phyloP scores from a whole-genome alignment of 1,140 invertebrate species.

The Drosophila kanapiae region DNA sequence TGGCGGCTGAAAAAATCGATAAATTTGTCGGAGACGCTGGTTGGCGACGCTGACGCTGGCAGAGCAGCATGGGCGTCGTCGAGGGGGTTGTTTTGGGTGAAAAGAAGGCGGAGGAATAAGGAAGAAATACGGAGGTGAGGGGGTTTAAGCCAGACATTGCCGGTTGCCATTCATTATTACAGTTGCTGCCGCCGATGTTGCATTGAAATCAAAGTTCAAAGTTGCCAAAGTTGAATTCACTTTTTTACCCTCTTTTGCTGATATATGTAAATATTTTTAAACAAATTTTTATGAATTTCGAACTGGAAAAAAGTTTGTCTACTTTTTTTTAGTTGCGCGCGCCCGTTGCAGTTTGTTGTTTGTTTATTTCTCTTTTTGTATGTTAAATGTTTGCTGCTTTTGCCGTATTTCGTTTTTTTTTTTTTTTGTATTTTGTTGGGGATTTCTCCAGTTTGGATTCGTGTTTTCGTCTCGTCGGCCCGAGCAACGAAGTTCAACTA shows the following conservation, averaged over 20 bases:
- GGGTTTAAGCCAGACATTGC: slow-evolving; percentile 51
- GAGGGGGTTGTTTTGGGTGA: slow-evolving; percentile 20
- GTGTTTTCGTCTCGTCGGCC: slow-evolving; percentile 66
- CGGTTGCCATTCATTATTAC: slow-evolving; percentile 47
- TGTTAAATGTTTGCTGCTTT: slow-evolving; percentile 10
- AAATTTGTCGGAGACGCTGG: slow-evolving; percentile 65
- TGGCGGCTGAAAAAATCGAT: slow-evolving; percentile 74
- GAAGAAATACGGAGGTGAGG: background rate
- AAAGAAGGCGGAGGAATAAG: background rate
- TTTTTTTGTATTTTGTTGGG: slow-evolving; percentile 24
- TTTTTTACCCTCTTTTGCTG: slow-evolving; percentile 26
- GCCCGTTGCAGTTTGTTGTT: slow-evolving; percentile 39
- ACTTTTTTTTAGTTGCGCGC: slow-evolving; percentile 30
- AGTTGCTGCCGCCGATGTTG: slow-evolving; percentile 23
- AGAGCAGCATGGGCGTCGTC: slow-evolving; percentile 45
- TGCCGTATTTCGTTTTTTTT: slow-evolving; percentile 33
- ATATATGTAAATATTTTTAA: slow-evolving; percentile 28
- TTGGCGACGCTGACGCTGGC: slow-evolving; percentile 39
- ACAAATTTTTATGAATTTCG: slow-evolving; percentile 45
- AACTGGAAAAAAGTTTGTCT: slow-evolving; percentile 27
- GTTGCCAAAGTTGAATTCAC: slow-evolving; percentile 64
- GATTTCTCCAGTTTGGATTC: slow-evolving; percentile 36
- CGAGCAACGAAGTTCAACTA: slow-evolving; percentile 78
- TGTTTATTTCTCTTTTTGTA: slow-evolving; percentile 7
- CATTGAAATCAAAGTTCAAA: slow-evolving; percentile 64